Evolutionary conservation across 1,140 invertebrate genomes (phyloP).

Genomic region (Stratiolaelaps scimitus): DNA sequence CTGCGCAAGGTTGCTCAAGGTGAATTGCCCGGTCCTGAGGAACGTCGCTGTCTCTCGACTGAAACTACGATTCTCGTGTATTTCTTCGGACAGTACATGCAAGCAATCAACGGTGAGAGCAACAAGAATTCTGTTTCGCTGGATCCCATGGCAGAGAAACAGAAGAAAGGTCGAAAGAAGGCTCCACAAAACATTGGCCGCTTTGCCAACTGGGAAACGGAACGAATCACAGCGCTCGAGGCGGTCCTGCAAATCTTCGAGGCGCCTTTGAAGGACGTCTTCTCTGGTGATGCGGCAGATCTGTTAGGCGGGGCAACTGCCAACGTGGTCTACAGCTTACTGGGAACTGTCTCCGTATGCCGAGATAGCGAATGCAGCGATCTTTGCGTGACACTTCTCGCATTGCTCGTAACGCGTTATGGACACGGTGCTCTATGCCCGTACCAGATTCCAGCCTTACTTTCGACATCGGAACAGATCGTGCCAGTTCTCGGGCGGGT

Average conservation of each 20-base stretch:
- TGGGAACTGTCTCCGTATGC: conserved; percentile 10
- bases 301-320: neutral
- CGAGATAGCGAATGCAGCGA: conserved; percentile 6
- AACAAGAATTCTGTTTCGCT: neutral
- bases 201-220: conserved; percentile 19
- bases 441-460: conserved; percentile 14
- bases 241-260: conserved; percentile 7
- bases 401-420: neutral
- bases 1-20: neutral
- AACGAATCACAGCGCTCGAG: conserved; percentile 7
- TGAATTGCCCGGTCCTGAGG: conserved; percentile 6
- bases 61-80: conserved; percentile 19
- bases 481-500: conserved; percentile 6
- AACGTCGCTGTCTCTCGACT: neutral
- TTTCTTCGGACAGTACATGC: conserved; percentile 25
- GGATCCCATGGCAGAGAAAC: conserved; percentile 10
- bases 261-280: neutral
- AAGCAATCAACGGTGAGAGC: neutral
- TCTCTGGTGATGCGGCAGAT: neutral
- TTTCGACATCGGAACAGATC: neutral
- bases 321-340: neutral
- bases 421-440: conserved; percentile 11
- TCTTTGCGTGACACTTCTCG: neutral
- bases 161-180: neutral
- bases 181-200: neutral